Conservation (phyloP, 2,797 vertebrate species). For the Siniperca obscura region DNA sequence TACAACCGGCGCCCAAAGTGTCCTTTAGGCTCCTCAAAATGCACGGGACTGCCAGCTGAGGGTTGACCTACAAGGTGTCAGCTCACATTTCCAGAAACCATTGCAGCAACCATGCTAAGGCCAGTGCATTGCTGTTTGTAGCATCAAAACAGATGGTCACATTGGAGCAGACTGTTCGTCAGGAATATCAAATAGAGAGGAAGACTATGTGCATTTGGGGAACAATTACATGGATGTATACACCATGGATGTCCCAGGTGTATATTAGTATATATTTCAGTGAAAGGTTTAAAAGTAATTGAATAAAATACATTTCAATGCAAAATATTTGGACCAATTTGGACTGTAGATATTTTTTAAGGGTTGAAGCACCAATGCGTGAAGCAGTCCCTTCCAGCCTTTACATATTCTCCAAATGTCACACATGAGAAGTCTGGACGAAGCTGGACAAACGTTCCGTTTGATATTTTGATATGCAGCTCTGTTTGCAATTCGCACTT, state of each 20-base stretch:
- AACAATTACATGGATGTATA: not conserved
- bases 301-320: not conserved
- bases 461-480: not conserved
- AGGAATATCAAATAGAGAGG: conserved; percentile 9
- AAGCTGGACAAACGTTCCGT: not conserved
- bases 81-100: conserved; percentile 77
- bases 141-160: conserved; percentile 63
- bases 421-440: not conserved
- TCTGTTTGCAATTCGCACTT: not conserved
- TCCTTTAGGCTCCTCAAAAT: conserved; percentile 60
- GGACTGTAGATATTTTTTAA: not conserved
- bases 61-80: conserved; percentile 67
- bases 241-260: not conserved
- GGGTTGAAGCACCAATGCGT: not conserved
- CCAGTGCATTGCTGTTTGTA: conserved; percentile 48
- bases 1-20: conserved; percentile 22
- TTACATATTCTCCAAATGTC: not conserved
- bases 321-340: not conserved
- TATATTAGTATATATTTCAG: not conserved
- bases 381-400: not conserved
- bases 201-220: not conserved
- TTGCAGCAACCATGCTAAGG: conserved; percentile 62
- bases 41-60: conserved; percentile 66
- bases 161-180: conserved; percentile 21
- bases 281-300: not conserved